These are phyloP conservation scores for Brachyhypopomus occidentalis DNA, from an alignment of 2,113 vertebrate genomes.

Conservation along the genomic window DNA sequence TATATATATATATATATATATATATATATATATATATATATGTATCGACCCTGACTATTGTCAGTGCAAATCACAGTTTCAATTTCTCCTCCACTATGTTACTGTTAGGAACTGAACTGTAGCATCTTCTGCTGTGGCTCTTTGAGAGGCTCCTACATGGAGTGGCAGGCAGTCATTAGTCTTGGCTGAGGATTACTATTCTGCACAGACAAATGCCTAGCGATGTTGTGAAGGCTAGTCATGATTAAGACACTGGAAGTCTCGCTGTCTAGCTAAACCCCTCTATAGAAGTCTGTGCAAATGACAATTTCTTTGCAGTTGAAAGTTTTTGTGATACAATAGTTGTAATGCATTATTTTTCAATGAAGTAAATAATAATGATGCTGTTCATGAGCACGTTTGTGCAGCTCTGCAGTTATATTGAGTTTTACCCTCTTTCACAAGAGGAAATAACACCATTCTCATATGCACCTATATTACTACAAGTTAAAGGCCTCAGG, in stretches of 20 bases:
- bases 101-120: neutral
- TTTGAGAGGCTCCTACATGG: neutral
- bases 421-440: too few relatives aligned
- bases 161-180: neutral
- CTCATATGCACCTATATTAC: neutral
- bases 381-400: too few relatives aligned
- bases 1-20: constrained; percentile 9
- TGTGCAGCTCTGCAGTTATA: too few relatives aligned
- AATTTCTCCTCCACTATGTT: neutral
- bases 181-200: neutral
- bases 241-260: neutral
- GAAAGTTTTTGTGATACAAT: too few relatives aligned
- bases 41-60: neutral
- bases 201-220: neutral
- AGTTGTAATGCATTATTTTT: too few relatives aligned
- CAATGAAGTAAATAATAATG: too few relatives aligned
- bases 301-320: neutral
- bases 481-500: neutral
- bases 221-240: neutral
- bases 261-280: too few relatives aligned
- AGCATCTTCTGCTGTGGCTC: neutral
- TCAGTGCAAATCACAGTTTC: neutral
- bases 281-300: neutral
- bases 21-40: neutral
- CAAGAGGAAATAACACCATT: neutral